These are phyloP conservation scores for Boleophthalmus pectinirostris DNA, from an alignment of 2,113 vertebrate species.

Conservation along the genomic window DNA sequence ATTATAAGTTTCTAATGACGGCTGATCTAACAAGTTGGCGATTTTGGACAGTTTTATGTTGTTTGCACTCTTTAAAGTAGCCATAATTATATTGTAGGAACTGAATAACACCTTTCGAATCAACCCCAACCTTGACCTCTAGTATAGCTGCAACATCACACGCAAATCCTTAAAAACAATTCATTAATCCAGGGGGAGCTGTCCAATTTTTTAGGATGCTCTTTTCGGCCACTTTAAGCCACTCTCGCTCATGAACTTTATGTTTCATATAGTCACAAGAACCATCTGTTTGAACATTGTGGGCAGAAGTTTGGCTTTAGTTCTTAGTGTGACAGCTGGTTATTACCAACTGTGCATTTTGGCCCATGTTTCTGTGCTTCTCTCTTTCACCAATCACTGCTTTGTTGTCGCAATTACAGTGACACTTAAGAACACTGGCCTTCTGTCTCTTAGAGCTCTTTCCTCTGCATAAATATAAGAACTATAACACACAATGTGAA, in stretches of 20 bases:
- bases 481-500: neutral
- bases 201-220: too few relatives aligned
- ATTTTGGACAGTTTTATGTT: too few relatives aligned
- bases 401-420: slow-evolving; percentile 33
- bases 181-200: too few relatives aligned
- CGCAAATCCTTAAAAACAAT: too few relatives aligned
- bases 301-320: slow-evolving; percentile 15
- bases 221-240: neutral
- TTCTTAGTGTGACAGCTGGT: slow-evolving; percentile 20
- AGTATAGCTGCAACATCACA: too few relatives aligned
- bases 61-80: too few relatives aligned
- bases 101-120: too few relatives aligned
- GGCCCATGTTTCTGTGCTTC: slow-evolving; percentile 11
- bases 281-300: slow-evolving; percentile 24
- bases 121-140: too few relatives aligned
- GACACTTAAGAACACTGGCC: slow-evolving; percentile 29
- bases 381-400: slow-evolving; percentile 36
- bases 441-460: slow-evolving; percentile 1
- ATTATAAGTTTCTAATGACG: too few relatives aligned
- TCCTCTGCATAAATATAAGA: slow-evolving; percentile 12
- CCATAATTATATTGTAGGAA: too few relatives aligned
- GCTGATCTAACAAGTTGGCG: too few relatives aligned
- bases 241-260: neutral
- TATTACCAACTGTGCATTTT: slow-evolving; percentile 28
- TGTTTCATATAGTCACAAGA: neutral